Percentiles rank a stretch among this genome's conserved stretches.
phyloP scores from a whole-genome alignment of 2,888 invertebrate genomes.

The Drosophila cracens region DNA sequence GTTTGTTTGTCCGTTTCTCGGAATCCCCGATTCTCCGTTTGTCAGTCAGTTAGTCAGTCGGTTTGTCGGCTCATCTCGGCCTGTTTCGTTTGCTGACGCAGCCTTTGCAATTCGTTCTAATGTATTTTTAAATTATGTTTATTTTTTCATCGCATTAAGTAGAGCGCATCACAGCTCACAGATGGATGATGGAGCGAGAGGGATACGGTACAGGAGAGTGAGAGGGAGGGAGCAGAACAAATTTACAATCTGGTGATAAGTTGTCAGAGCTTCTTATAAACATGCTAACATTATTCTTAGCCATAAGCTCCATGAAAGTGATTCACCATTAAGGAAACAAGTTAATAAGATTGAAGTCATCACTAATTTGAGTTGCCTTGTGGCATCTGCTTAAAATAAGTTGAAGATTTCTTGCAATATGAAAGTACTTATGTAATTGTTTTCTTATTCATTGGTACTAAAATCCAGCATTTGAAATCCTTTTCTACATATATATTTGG shows the following conservation, averaged over 20 bases:
- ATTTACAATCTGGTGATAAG: slow-evolving; percentile 28
- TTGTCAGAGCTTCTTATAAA: slow-evolving; percentile 27
- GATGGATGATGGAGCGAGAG: neutral
- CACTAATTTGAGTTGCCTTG: slow-evolving; percentile 5
- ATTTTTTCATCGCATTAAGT: slow-evolving; percentile 61
- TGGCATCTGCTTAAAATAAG: slow-evolving; percentile 5
- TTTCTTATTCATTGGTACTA: neutral
- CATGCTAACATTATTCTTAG: slow-evolving; percentile 22
- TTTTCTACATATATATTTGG: neutral
- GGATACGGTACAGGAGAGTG: no score
- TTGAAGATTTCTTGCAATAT: neutral
- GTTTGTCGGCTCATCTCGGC: slow-evolving; percentile 45
- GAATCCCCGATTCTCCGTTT: slow-evolving; percentile 2
- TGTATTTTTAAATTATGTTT: slow-evolving; percentile 78
- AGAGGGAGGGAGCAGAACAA: neutral
- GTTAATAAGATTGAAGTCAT: slow-evolving; percentile 32
- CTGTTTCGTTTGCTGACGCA: slow-evolving; percentile 39
- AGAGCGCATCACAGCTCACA: slow-evolving; percentile 19
- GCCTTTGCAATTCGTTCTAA: slow-evolving; percentile 72
- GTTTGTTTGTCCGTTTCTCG: neutral
- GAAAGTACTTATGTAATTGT: neutral
- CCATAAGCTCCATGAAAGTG: slow-evolving; percentile 25
- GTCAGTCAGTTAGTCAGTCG: slow-evolving; percentile 22
- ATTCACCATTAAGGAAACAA: slow-evolving; percentile 13
- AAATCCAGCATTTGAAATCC: neutral